Conservation (phyloP, 2,797 vertebrate genomes). For the Leuciscus waleckii region DNA sequence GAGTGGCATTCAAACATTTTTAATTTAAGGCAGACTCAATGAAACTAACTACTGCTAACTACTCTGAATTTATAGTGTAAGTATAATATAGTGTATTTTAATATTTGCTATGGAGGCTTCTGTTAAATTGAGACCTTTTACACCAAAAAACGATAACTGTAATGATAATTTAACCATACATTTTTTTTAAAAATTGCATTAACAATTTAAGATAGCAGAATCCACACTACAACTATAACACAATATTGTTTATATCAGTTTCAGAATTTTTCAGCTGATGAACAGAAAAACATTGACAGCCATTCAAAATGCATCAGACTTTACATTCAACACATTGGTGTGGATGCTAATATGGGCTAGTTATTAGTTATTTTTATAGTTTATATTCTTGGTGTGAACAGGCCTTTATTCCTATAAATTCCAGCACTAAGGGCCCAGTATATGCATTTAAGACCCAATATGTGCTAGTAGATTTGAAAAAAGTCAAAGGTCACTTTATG, state of each 20-base stretch:
- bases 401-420: neutral
- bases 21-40: conserved; percentile 53
- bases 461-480: neutral
- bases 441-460: neutral
- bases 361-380: neutral
- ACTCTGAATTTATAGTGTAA: conserved; percentile 28
- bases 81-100: conserved; percentile 22
- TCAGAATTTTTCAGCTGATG: neutral
- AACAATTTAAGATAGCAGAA: neutral
- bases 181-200: too few species aligned
- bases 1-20: conserved; percentile 6
- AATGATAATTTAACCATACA: neutral
- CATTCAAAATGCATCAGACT: neutral
- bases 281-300: neutral
- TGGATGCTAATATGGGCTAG: neutral
- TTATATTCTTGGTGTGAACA: neutral
- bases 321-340: neutral
- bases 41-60: conserved; percentile 46
- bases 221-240: neutral
- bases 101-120: neutral
- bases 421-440: neutral
- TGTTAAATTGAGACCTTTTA: neutral
- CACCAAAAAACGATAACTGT: neutral
- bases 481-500: conserved; percentile 24
- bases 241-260: neutral